A percentile compares a stretch with the other conserved stretches of the same genome.
phyloP scores from a whole-genome alignment of 1,140 invertebrate genomes.

The Hyles euphorbiae region DNA sequence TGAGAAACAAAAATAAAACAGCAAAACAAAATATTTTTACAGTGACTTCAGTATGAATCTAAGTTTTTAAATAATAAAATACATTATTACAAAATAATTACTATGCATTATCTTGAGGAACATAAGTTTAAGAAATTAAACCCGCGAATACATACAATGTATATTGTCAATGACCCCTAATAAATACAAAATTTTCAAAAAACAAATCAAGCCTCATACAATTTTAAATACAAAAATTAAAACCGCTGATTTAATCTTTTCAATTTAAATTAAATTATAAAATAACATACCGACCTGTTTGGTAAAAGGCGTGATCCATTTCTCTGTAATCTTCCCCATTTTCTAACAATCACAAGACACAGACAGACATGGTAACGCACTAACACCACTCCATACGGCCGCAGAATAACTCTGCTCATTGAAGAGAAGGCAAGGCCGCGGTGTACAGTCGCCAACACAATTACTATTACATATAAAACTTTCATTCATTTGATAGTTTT shows the following conservation, averaged over 20 bases:
- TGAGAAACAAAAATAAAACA: no score
- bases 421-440: background rate
- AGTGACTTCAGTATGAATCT: no score
- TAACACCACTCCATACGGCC: background rate
- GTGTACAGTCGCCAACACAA: no score
- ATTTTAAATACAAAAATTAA: background rate
- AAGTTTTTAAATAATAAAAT: no score
- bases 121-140: background rate
- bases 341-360: background rate
- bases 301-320: conserved; percentile 5
- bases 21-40: no score
- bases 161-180: background rate
- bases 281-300: background rate
- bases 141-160: background rate
- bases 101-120: background rate
- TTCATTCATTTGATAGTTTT: background rate
- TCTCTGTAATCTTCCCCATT: conserved; percentile 3
- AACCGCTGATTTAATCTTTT: background rate
- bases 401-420: background rate
- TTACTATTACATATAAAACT: no score
- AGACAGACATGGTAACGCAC: background rate
- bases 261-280: background rate
- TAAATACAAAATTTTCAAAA: background rate
- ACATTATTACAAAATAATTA: no score
- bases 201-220: background rate